phyloP scores from a whole-genome alignment of 2,888 invertebrate species.

The Bellardia bayeri region DNA sequence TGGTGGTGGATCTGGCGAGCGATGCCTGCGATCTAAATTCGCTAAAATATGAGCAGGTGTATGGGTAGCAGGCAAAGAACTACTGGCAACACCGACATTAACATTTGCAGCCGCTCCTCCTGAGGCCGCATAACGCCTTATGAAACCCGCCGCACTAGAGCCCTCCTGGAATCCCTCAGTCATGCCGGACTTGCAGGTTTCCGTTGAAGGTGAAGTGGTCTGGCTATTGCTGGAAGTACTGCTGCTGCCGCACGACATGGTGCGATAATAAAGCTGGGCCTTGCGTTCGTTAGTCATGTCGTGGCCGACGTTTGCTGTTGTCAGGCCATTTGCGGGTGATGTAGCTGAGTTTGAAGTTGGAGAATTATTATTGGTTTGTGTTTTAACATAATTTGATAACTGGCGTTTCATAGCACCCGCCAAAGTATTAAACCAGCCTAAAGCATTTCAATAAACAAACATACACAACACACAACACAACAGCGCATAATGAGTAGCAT shows the following conservation, averaged over 20 bases:
- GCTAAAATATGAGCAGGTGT: slow-evolving; percentile 80
- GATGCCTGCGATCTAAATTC: slow-evolving; percentile 84
- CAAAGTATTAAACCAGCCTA: slow-evolving; percentile 88
- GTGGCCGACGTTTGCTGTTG: background rate
- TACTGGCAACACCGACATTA: slow-evolving; percentile 66
- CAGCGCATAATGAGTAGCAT: slow-evolving; percentile 64
- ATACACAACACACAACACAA: slow-evolving; percentile 56
- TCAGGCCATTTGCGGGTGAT: slow-evolving; percentile 74
- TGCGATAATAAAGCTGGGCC: slow-evolving; percentile 78
- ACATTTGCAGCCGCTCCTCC: slow-evolving; percentile 68
- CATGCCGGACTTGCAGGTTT: slow-evolving; percentile 47
- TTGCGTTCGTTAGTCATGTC: slow-evolving; percentile 70
- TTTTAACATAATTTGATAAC: slow-evolving; percentile 92
- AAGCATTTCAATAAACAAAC: slow-evolving; percentile 63
- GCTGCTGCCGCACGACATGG: slow-evolving; percentile 79
- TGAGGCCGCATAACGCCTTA: slow-evolving; percentile 79
- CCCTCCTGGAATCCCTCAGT: slow-evolving; percentile 63
- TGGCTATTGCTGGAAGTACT: slow-evolving; percentile 77
- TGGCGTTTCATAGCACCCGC: slow-evolving; percentile 90
- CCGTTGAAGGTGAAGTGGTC: slow-evolving; percentile 80
- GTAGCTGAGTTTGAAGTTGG: slow-evolving; percentile 74
- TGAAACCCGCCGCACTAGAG: slow-evolving; percentile 74
- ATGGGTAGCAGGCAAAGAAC: slow-evolving; percentile 68
- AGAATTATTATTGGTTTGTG: slow-evolving; percentile 86
- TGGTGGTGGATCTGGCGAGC: slow-evolving; percentile 87